Evolutionary conservation across 1,140 invertebrate genomes (phyloP).

Genomic region (Drosophila sucinea): DNA sequence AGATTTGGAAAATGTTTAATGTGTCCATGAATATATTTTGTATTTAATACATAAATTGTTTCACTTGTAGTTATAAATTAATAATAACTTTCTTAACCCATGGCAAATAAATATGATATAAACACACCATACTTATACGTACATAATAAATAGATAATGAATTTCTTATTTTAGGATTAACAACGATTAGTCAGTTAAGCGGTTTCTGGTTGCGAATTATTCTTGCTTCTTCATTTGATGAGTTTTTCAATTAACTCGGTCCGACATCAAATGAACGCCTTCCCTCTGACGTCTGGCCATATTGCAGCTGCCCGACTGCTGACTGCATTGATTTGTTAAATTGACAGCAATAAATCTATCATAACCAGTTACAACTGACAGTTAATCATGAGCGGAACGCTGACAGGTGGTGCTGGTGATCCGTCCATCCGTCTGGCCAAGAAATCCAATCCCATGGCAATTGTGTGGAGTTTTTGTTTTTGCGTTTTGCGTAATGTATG

Average conservation of each 20-base stretch:
- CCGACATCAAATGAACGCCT: conserved; percentile 24
- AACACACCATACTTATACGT: too few species aligned
- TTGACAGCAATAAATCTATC: conserved; percentile 81
- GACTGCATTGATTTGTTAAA: conserved; percentile 78
- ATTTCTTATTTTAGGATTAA: too few species aligned
- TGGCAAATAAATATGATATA: too few species aligned
- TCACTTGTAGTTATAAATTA: too few species aligned
- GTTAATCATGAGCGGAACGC: conserved; percentile 71
- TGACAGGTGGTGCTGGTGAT: conserved; percentile 57
- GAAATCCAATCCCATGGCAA: conserved; percentile 15
- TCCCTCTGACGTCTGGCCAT: conserved; percentile 4
- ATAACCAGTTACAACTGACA: conserved; percentile 72
- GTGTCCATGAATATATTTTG: too few species aligned
- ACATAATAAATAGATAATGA: too few species aligned
- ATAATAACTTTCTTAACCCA: too few species aligned
- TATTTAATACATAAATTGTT: too few species aligned
- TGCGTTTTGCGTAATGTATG: conserved; percentile 66
- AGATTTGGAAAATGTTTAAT: too few species aligned
- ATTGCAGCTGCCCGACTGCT: conserved; percentile 32
- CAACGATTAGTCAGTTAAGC: too few species aligned
- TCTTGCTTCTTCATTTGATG: conserved; percentile 16
- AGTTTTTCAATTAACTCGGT: conserved; percentile 66
- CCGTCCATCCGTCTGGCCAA: not conserved
- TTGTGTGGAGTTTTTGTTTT: not conserved
- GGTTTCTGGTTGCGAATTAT: too few species aligned